Conservation (phyloP, 2,113 vertebrate species). For the Chaetorhynchus papuensis region DNA sequence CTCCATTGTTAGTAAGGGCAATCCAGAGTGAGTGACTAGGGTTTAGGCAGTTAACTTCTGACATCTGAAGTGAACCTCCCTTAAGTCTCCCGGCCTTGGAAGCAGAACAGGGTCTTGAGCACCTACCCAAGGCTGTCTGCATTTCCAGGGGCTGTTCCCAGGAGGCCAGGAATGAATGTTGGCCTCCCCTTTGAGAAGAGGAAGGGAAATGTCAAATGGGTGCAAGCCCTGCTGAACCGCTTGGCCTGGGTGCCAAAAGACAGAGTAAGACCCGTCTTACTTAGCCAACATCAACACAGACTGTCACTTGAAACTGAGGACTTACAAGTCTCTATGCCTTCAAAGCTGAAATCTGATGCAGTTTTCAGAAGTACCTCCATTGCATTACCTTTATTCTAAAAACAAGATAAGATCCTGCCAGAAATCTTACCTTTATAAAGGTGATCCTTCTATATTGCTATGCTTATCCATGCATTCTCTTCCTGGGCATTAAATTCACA, state of each 20-base stretch:
- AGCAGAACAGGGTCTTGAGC: background rate
- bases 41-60: background rate
- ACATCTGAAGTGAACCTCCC: background rate
- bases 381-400: background rate
- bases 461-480: background rate
- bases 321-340: background rate
- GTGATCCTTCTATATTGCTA: background rate
- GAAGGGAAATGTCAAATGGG: background rate
- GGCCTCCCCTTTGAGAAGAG: background rate
- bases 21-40: background rate
- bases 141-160: background rate
- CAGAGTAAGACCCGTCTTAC: background rate
- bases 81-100: background rate
- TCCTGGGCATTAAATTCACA: background rate
- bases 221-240: fast-evolving
- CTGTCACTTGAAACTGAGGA: background rate
- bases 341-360: background rate
- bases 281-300: background rate
- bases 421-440: background rate
- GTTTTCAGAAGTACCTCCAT: background rate
- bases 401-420: background rate
- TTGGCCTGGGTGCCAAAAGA: background rate
- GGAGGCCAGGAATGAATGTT: background rate
- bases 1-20: background rate
- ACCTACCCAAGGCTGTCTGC: background rate